Percentiles rank a stretch among this genome's conserved stretches.
These are phyloP conservation scores for Haplochromis burtoni DNA, from an alignment of 2,113 vertebrate species.

Conservation along the genomic window DNA sequence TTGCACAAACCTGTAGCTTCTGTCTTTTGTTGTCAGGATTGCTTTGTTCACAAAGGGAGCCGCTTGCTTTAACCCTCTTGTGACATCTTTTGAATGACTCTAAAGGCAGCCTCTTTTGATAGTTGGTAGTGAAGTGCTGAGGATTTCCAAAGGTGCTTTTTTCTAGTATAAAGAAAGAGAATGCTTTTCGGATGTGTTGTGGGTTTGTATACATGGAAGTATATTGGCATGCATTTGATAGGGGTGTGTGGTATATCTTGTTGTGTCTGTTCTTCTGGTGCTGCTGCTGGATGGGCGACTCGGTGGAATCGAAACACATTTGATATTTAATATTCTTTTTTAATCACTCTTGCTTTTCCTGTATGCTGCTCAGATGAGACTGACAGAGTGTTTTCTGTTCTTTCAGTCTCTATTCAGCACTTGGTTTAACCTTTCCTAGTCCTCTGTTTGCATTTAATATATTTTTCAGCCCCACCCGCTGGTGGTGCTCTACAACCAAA, in stretches of 20 bases:
- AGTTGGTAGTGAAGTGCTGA: not conserved
- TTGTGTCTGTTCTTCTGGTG: not conserved
- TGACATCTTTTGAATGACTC: not conserved
- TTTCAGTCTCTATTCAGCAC: not conserved
- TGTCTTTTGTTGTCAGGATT: not conserved
- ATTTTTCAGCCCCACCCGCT: slow-evolving; percentile 9
- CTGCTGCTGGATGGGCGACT: not conserved
- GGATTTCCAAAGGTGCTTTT: not conserved
- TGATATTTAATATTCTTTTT: not conserved
- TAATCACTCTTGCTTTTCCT: not conserved
- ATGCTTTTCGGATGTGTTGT: not conserved
- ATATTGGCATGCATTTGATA: not conserved
- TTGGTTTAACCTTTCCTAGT: not conserved
- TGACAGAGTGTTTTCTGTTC: not conserved
- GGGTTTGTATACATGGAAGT: not conserved
- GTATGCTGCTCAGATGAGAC: not conserved
- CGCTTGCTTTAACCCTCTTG: not conserved
- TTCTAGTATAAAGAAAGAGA: not conserved
- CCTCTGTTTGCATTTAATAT: not conserved
- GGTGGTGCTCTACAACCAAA: not conserved
- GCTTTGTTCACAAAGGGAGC: slow-evolving; percentile 10
- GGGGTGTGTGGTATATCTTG: not conserved
- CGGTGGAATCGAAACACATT: not conserved
- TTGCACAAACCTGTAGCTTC: not conserved
- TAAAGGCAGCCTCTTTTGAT: not conserved